Percentiles rank a stretch among this genome's conserved stretches.
phyloP scores from a whole-genome alignment of 2,113 vertebrate genomes.

The Emydocephalus ijimae region DNA sequence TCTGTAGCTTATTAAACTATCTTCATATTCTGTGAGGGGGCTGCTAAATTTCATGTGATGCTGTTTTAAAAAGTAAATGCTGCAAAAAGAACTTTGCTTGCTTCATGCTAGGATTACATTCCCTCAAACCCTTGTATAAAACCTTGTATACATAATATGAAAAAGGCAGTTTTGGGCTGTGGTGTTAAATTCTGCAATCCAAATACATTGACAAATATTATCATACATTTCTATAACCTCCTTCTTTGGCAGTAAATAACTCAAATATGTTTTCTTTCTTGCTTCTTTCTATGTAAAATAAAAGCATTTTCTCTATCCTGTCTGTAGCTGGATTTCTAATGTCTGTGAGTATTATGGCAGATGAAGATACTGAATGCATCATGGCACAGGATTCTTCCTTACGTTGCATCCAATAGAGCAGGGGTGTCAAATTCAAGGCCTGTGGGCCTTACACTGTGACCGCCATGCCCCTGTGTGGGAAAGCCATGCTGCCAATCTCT shows the following conservation, averaged over 20 bases:
- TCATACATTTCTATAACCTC: background rate
- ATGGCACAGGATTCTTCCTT: background rate
- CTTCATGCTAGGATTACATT: background rate
- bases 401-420: background rate
- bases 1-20: constrained; percentile 31
- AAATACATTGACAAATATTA: background rate
- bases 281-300: background rate
- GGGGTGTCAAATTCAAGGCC: too few relatives aligned
- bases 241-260: background rate
- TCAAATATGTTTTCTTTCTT: background rate
- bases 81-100: constrained; percentile 21
- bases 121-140: background rate
- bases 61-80: constrained; percentile 33
- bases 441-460: too few relatives aligned
- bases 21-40: constrained; percentile 14
- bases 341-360: background rate
- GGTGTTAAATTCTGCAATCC: background rate
- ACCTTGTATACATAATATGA: background rate
- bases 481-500: too few relatives aligned
- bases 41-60: background rate
- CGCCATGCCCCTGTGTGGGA: too few relatives aligned
- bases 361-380: background rate
- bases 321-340: background rate
- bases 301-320: background rate
- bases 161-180: background rate